These are phyloP conservation scores for Macroramphosus scolopax DNA, from an alignment of 2,797 vertebrate species.

Conservation along the genomic window DNA sequence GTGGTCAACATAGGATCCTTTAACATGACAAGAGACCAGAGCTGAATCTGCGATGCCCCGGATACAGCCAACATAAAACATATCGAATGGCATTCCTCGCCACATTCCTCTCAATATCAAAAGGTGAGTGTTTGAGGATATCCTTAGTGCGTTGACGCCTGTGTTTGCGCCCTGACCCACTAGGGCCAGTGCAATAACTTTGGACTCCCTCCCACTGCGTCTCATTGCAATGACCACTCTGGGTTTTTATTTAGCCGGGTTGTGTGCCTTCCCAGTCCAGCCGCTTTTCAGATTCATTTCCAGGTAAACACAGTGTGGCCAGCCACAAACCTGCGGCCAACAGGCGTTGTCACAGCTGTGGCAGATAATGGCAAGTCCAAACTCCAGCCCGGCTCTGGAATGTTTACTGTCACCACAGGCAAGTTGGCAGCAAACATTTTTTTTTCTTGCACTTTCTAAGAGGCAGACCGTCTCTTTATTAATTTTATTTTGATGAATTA, in stretches of 20 bases:
- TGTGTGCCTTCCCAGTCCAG: slow-evolving; percentile 83
- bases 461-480: slow-evolving; percentile 75
- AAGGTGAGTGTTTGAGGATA: slow-evolving; percentile 79
- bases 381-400: slow-evolving; percentile 82
- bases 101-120: slow-evolving; percentile 74
- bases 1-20: slow-evolving; percentile 70
- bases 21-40: slow-evolving; percentile 82
- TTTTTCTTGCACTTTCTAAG: slow-evolving; percentile 70
- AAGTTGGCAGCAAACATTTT: slow-evolving; percentile 84
- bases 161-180: slow-evolving; percentile 80
- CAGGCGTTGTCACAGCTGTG: slow-evolving; percentile 87
- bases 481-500: slow-evolving; percentile 82
- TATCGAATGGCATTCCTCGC: slow-evolving; percentile 65
- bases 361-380: slow-evolving; percentile 80
- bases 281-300: slow-evolving; percentile 89
- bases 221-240: slow-evolving; percentile 70
- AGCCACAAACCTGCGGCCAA: slow-evolving; percentile 83
- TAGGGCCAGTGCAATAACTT: slow-evolving; percentile 74
- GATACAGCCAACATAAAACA: slow-evolving; percentile 70
- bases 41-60: slow-evolving; percentile 66
- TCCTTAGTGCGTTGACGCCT: slow-evolving; percentile 72
- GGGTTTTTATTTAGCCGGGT: slow-evolving; percentile 75
- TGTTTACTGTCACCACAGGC: slow-evolving; percentile 92
- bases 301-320: slow-evolving; percentile 88
- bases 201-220: slow-evolving; percentile 73